These are phyloP conservation scores for Tautogolabrus adspersus DNA, from an alignment of 2,113 vertebrate species.

Conservation along the genomic window DNA sequence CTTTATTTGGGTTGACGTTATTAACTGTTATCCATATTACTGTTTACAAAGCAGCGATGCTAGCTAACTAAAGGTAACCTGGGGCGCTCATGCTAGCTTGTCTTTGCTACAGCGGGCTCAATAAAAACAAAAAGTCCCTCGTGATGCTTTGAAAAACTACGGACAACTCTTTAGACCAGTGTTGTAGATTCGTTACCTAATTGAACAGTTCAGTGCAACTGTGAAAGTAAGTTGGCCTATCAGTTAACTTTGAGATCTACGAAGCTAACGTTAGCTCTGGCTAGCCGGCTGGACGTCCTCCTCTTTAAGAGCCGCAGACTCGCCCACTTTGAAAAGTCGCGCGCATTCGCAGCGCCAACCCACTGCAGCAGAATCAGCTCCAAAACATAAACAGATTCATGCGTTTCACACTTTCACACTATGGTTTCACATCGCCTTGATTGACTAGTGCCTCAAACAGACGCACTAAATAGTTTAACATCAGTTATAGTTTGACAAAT, in stretches of 20 bases:
- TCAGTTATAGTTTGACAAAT: background rate
- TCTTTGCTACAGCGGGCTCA: background rate
- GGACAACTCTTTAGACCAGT: no score
- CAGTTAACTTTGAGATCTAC: background rate
- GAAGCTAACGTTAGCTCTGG: conserved; percentile 44
- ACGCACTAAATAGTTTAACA: background rate
- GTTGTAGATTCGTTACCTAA: background rate
- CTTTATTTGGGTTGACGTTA: background rate
- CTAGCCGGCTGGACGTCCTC: conserved; percentile 25
- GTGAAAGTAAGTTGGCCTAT: background rate
- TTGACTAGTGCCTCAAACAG: background rate
- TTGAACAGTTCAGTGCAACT: background rate
- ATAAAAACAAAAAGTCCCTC: background rate
- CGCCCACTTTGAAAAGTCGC: conserved; percentile 82
- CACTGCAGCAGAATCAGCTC: background rate
- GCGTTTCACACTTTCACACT: no score
- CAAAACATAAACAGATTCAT: background rate
- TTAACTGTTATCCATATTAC: background rate
- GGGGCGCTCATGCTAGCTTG: conserved; percentile 8
- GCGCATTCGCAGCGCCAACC: conserved; percentile 79
- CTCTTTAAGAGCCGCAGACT: conserved; percentile 48
- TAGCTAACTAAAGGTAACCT: background rate
- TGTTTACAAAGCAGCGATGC: conserved; percentile 20
- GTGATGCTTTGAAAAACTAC: background rate
- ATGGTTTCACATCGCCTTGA: no score